Conservation (phyloP, 2,113 vertebrate species). For the Climacteris rufus region DNA sequence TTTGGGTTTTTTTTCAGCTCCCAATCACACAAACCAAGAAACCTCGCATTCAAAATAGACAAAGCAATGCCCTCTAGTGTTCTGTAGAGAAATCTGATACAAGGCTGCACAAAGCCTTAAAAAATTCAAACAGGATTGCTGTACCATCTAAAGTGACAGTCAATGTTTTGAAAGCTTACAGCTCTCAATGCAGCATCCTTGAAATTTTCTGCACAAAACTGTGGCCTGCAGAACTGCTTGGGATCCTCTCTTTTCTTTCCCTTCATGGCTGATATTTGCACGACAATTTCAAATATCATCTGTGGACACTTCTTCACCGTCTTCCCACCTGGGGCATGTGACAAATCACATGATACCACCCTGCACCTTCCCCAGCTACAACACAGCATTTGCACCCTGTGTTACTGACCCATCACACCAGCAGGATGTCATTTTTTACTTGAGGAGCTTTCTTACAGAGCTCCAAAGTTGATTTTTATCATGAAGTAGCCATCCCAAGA, state of each 20-base stretch:
- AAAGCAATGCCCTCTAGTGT: slow-evolving; percentile 57
- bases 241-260: not conserved
- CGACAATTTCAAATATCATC: not conserved
- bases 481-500: not conserved
- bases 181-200: not conserved
- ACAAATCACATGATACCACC: not conserved
- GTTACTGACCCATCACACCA: not conserved
- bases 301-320: not conserved
- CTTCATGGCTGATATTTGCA: not conserved
- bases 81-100: not conserved
- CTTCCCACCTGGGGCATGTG: not conserved
- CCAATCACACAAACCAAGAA: accelerated
- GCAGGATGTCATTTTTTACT: not conserved
- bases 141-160: not conserved
- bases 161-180: not conserved
- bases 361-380: not conserved
- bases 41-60: not conserved
- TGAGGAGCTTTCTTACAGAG: not conserved
- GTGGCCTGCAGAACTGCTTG: not conserved
- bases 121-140: not conserved
- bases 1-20: not conserved
- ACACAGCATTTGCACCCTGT: not conserved
- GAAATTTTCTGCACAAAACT: not conserved
- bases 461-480: not conserved
- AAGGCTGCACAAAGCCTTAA: not conserved